phyloP scores from a whole-genome alignment of 2,888 invertebrate species.

The Anodontia alba region DNA sequence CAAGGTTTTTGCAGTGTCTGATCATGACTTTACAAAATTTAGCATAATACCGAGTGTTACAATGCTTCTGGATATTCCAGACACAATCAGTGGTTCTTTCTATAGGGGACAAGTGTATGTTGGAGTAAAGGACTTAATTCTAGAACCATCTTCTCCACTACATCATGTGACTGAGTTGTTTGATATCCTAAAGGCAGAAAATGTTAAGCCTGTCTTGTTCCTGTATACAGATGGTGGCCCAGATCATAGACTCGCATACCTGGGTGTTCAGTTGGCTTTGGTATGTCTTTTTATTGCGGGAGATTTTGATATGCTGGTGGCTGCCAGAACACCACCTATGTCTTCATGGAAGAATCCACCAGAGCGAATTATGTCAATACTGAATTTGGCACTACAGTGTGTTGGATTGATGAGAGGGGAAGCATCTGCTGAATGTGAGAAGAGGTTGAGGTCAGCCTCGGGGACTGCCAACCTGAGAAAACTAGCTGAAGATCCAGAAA shows the following conservation, averaged over 20 bases:
- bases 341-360: slow-evolving; percentile 15
- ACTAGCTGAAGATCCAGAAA: slow-evolving; percentile 22
- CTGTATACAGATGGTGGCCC: slow-evolving; percentile 26
- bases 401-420: slow-evolving; percentile 33
- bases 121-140: slow-evolving; percentile 8
- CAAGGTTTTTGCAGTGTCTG: slow-evolving; percentile 36
- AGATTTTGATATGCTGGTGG: background rate
- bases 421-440: slow-evolving; percentile 33
- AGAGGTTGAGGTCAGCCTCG: slow-evolving; percentile 11
- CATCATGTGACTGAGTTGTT: background rate
- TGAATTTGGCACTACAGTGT: slow-evolving; percentile 18
- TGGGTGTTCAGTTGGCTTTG: slow-evolving; percentile 11
- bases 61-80: slow-evolving; percentile 10
- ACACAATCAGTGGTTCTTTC: background rate
- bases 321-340: background rate
- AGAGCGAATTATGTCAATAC: slow-evolving; percentile 16
- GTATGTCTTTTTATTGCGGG: slow-evolving; percentile 9
- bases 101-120: slow-evolving; percentile 10
- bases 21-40: slow-evolving; percentile 33
- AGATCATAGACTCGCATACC: slow-evolving; percentile 20
- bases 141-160: slow-evolving; percentile 22
- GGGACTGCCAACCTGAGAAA: slow-evolving; percentile 7
- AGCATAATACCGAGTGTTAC: slow-evolving; percentile 18
- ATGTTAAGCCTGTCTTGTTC: slow-evolving; percentile 7
- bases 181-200: background rate